A percentile compares a stretch with the other conserved stretches of the same genome.
Evolutionary conservation across 2,797 vertebrate species (phyloP).

Genomic region (Gallinago solitaria): DNA sequence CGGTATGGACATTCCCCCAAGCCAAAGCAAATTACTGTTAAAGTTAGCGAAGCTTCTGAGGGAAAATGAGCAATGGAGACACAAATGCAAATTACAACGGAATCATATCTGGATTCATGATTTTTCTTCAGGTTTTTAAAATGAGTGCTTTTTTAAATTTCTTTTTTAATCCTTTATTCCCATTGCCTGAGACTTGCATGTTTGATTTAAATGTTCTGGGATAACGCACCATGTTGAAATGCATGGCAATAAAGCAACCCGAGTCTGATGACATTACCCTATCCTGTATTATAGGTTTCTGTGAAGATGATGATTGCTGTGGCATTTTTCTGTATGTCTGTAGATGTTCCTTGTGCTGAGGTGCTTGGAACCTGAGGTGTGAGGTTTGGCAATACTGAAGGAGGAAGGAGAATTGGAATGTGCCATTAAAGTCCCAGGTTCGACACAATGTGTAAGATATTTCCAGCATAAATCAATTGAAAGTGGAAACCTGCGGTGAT

Average conservation of each 20-base stretch:
- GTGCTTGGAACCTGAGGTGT: background rate
- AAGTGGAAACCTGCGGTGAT: background rate
- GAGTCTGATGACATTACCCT: background rate
- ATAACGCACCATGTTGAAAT: background rate
- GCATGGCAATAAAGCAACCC: background rate
- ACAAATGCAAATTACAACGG: background rate
- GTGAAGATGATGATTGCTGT: background rate
- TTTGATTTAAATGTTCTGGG: background rate
- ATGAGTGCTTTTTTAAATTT: background rate
- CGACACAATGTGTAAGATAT: background rate
- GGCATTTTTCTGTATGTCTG: background rate
- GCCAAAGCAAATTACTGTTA: background rate
- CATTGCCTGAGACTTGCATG: accelerated
- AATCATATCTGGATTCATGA: background rate
- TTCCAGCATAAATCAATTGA: background rate
- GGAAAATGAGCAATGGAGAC: background rate
- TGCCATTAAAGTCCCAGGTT: background rate
- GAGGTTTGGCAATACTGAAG: background rate
- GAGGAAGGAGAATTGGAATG: background rate
- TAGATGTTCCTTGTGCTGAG: background rate
- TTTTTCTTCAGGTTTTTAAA: background rate
- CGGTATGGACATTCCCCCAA: background rate
- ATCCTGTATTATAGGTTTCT: background rate
- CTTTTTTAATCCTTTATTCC: background rate
- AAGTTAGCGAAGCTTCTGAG: background rate